Conservation (phyloP, 2,113 vertebrate genomes). For the Podarcis cretensis region DNA sequence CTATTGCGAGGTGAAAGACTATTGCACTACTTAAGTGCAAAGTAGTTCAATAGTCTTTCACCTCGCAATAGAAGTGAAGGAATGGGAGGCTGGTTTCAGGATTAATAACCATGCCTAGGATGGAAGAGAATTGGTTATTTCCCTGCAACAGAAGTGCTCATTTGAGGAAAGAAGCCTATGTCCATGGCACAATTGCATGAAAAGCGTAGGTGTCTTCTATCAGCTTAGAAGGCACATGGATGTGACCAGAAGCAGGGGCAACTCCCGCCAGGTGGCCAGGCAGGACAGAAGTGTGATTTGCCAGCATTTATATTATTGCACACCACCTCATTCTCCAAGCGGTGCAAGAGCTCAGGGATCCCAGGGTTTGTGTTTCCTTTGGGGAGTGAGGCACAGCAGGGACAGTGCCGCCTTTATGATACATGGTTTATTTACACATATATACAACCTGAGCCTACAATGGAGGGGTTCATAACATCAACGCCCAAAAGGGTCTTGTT, state of each 20-base stretch:
- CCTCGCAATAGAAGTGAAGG: not conserved
- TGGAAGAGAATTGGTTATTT: not conserved
- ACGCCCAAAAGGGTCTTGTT: no score
- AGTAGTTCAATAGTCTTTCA: not conserved
- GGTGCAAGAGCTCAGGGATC: no score
- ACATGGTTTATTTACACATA: no score
- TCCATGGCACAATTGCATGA: not conserved
- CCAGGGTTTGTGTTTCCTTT: no score
- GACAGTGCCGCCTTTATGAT: no score
- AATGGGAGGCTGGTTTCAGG: not conserved
- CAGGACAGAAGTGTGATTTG: not conserved
- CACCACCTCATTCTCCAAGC: no score
- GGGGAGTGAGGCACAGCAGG: no score
- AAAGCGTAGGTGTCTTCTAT: not conserved
- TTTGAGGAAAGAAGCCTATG: not conserved
- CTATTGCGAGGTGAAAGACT: no score
- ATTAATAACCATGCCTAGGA: not conserved
- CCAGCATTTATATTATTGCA: not conserved
- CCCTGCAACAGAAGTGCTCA: not conserved
- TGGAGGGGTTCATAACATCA: no score
- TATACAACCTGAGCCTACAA: no score
- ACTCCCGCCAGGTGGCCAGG: not conserved
- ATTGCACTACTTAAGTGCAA: no score
- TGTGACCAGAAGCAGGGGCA: not conserved
- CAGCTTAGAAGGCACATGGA: not conserved